Base-by-base conservation (phyloP, 2,888 invertebrate genomes). In the Diarsia dahlii region DNA sequence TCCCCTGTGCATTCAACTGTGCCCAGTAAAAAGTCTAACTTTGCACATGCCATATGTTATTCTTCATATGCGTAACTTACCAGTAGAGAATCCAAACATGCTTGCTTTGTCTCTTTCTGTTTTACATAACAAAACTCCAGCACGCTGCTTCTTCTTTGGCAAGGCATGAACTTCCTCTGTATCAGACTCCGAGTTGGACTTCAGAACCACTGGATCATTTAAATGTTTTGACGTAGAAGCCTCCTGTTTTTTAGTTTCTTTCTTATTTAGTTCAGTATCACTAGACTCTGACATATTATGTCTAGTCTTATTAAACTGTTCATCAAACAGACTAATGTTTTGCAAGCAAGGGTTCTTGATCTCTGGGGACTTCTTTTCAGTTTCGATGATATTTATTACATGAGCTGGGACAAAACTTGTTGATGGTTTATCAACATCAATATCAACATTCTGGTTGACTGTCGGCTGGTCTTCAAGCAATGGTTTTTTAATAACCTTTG, bases 81-180 rank as follows among this genome's bases (percentile, higher is more conserved):
- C 95, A 89, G 92, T 92, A 50, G 92, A 80, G 87, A 94, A 94
- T 93, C 96, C 96, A 90, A 96, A 95, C 62, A 95, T 84, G 89
- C 93, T 93, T 64, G 91, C 91, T 80, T 88, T 93, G 58, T 92
- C 90, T 75, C 90, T 92, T 74, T 92, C 89, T 46, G 81, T 78
- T 73, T 89, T 92, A 20, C 80, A 52, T 18, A 81, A 48, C 28
- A 82, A 69, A 10, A 80, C 81, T 71, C 74, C 73, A 54, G 75
- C 76, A 18, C 76, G 50, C 28, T 71, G 60, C 12, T 76, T 85
- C 34, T 83, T 83, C 66, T 84, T 89, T 46, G 75, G 73, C 28
- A 72, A 62, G 28, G 69, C 52, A 54, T 76, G 74, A 3, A 71
- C 46, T 54, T 74, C 76, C 58, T 86, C 87, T 58, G 81, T 87